phyloP scores from a whole-genome alignment of 2,888 invertebrate genomes.

The Limnephilus rhombicus region DNA sequence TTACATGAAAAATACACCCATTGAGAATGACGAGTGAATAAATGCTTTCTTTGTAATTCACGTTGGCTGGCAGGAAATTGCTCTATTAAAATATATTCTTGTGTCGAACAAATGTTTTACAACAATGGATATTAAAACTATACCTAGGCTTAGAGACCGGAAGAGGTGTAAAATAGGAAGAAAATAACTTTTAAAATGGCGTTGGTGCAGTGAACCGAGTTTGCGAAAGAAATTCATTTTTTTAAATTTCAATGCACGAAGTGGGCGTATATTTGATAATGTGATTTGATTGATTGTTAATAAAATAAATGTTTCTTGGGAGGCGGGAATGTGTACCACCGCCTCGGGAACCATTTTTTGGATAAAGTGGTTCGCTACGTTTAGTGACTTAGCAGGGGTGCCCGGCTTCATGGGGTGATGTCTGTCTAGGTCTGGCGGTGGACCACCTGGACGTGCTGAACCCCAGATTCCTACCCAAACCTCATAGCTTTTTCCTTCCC shows the following conservation, averaged over 20 bases:
- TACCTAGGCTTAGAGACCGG: not conserved
- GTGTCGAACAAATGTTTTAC: conserved; percentile 11
- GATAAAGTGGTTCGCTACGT: too few relatives aligned
- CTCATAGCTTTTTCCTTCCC: too few relatives aligned
- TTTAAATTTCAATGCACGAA: not conserved
- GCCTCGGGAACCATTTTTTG: too few relatives aligned
- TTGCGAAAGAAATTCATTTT: not conserved
- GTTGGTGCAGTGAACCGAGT: not conserved
- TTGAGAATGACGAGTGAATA: conserved; percentile 14
- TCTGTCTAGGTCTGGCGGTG: too few relatives aligned
- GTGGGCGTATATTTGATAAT: not conserved
- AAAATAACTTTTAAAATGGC: not conserved
- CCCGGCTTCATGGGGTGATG: too few relatives aligned
- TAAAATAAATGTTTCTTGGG: not conserved
- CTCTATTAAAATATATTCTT: conserved; percentile 1
- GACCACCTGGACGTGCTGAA: too few relatives aligned
- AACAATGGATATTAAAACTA: conserved; percentile 27
- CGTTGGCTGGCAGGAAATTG: not conserved
- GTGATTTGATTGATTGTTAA: not conserved
- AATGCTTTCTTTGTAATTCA: conserved; percentile 13
- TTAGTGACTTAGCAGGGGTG: too few relatives aligned
- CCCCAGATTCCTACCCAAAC: too few relatives aligned
- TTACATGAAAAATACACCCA: too few relatives aligned
- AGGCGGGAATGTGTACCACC: too few relatives aligned
- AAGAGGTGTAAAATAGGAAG: not conserved